Percentiles rank a stretch among this genome's conserved stretches.
Evolutionary conservation across 2,888 invertebrate genomes (phyloP).

Genomic region (Masnerella sp.): DNA sequence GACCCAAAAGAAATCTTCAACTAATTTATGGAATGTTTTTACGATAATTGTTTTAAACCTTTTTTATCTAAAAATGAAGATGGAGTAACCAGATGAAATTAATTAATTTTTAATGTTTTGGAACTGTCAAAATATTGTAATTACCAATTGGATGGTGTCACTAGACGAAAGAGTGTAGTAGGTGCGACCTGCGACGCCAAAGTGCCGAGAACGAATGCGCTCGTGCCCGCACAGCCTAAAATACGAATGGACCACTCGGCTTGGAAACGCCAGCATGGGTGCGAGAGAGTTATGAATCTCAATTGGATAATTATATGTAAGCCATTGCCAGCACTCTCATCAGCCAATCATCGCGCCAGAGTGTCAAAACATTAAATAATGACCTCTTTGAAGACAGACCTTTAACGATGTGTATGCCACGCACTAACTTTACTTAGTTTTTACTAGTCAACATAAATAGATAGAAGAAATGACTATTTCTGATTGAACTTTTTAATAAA

Average conservation of each 20-base stretch:
- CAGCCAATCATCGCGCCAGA: constrained; percentile 50
- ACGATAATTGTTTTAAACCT: too few relatives aligned
- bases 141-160: too few relatives aligned
- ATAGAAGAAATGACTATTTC: too few relatives aligned
- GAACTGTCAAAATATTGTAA: too few relatives aligned
- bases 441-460: constrained; percentile 74
- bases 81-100: too few relatives aligned
- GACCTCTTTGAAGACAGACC: constrained; percentile 45
- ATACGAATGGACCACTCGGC: constrained; percentile 71
- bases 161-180: too few relatives aligned
- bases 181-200: too few relatives aligned
- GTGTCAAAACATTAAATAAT: constrained; percentile 57
- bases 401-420: constrained; percentile 27
- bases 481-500: too few relatives aligned
- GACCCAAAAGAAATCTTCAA: too few relatives aligned
- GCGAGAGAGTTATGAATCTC: constrained; percentile 76
- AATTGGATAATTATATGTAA: constrained; percentile 77
- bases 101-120: too few relatives aligned
- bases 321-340: constrained; percentile 67
- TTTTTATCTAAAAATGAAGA: too few relatives aligned
- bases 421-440: constrained; percentile 13
- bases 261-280: constrained; percentile 67
- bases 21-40: too few relatives aligned
- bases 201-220: constrained; percentile 59
- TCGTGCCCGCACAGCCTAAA: constrained; percentile 70